These are phyloP conservation scores for Casuarius casuarius DNA, from an alignment of 2,113 vertebrate species.

Conservation along the genomic window DNA sequence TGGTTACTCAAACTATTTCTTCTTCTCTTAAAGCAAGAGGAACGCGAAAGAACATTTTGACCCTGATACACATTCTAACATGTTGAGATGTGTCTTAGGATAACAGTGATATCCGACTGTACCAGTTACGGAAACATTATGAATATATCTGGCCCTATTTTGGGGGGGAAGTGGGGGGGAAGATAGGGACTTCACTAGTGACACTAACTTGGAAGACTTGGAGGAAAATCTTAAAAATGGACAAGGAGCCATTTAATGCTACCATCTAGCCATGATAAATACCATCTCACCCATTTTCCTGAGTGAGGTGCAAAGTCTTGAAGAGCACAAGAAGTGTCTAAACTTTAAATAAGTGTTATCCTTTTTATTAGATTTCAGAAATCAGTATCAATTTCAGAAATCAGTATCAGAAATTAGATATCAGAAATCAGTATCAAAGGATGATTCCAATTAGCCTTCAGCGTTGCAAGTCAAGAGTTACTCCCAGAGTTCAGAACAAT, in stretches of 20 bases:
- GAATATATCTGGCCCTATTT: neutral
- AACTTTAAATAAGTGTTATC: neutral
- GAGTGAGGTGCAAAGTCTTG: neutral
- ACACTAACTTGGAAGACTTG: neutral
- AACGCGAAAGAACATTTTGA: neutral
- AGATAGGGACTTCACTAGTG: neutral
- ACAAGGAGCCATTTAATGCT: neutral
- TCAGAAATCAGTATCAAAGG: neutral
- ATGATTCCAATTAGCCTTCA: neutral
- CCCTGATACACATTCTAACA: fast-evolving
- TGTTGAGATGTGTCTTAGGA: neutral
- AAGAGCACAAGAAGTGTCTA: neutral
- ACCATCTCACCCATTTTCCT: neutral
- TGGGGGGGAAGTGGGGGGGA: too few species aligned
- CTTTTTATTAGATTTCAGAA: neutral
- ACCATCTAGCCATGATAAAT: neutral
- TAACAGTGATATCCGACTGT: neutral
- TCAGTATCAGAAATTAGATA: neutral
- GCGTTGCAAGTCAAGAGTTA: neutral
- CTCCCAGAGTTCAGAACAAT: neutral
- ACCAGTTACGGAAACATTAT: neutral
- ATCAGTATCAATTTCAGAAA: neutral
- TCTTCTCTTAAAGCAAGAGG: neutral
- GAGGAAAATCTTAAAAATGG: neutral
- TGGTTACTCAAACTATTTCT: neutral